Percentiles rank a stretch among this genome's conserved stretches.
phyloP scores from a whole-genome alignment of 2,113 vertebrate species.

The Psittacus erithacus region DNA sequence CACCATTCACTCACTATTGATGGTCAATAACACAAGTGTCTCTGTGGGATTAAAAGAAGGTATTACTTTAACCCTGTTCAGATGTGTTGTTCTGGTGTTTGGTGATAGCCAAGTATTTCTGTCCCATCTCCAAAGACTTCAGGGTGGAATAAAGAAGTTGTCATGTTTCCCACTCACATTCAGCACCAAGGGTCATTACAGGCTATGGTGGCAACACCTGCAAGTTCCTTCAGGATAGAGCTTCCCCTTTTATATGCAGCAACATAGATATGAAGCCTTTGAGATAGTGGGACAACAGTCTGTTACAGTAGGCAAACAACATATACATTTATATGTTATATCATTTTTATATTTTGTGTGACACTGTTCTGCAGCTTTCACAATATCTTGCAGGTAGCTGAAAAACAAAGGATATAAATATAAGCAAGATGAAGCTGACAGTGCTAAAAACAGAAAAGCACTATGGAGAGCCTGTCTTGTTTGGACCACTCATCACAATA shows the following conservation, averaged over 20 bases:
- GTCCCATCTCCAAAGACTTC: not conserved
- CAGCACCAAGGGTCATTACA: not conserved
- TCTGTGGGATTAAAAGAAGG: conserved; percentile 14
- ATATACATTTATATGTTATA: not conserved
- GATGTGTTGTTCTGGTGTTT: not conserved
- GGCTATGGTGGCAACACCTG: not conserved
- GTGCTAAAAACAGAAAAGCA: not conserved
- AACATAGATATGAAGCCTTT: not conserved
- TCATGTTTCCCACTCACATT: accelerated
- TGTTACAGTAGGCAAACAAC: not conserved
- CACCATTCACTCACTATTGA: conserved; percentile 51
- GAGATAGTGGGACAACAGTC: not conserved
- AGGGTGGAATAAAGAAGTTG: not conserved
- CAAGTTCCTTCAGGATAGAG: not conserved
- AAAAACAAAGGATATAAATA: not conserved
- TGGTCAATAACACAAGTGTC: conserved; percentile 36
- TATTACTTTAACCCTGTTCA: not conserved
- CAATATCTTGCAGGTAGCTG: not conserved
- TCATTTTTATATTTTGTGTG: not conserved
- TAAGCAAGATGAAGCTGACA: not conserved
- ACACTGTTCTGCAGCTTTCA: not conserved
- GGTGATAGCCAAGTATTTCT: not conserved
- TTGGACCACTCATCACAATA: not conserved
- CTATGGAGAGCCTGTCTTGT: not conserved
- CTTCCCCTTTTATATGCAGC: not conserved